Conservation (phyloP, 2,888 invertebrate genomes). For the Diabrotica balteata region DNA sequence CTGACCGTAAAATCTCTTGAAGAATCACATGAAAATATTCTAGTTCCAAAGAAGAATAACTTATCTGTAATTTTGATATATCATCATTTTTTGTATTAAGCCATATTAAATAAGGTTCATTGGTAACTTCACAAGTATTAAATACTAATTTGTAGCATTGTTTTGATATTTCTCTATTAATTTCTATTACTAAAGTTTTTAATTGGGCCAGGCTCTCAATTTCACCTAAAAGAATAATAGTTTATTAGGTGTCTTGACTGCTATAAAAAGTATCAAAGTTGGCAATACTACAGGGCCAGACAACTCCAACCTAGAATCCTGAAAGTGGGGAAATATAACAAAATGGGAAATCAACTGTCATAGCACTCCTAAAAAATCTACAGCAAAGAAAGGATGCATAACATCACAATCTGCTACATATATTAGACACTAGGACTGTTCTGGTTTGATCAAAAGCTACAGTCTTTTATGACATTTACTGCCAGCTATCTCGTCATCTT, state of each 20-base stretch:
- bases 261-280: no score
- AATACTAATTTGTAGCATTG: constrained; percentile 49
- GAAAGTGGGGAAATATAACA: no score
- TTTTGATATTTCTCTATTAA: constrained; percentile 50
- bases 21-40: constrained; percentile 54
- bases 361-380: no score
- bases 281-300: no score
- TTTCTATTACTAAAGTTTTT: constrained; percentile 44
- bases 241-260: not conserved
- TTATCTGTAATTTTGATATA: constrained; percentile 48
- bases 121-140: constrained; percentile 51
- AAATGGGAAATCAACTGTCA: no score
- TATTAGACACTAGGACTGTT: no score
- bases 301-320: no score
- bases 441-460: no score
- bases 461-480: no score
- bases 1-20: constrained; percentile 48
- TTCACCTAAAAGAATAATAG: constrained; percentile 38
- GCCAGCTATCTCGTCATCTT: no score
- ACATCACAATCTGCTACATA: no score
- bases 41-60: constrained; percentile 46
- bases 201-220: constrained; percentile 35
- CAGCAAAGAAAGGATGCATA: no score
- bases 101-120: constrained; percentile 45
- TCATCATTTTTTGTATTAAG: constrained; percentile 52